Evolutionary conservation across 1,140 invertebrate genomes (phyloP).

Genomic region (Conus ventricosus): DNA sequence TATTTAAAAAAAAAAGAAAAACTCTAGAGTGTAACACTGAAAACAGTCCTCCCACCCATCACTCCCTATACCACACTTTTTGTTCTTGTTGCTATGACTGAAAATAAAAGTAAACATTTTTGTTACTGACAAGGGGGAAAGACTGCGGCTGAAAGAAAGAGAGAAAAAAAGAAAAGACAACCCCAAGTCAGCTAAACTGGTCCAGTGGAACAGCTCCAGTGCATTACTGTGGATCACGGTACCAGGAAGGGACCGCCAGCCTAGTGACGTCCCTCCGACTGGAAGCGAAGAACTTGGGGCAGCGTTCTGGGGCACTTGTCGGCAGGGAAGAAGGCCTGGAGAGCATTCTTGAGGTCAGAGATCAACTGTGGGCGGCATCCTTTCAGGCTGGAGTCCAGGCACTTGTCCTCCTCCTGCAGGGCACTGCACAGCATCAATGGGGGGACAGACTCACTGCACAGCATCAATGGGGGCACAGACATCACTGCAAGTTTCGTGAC

Average conservation of each 20-base stretch:
- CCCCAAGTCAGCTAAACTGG: background rate
- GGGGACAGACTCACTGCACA: too few species aligned
- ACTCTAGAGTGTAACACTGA: too few species aligned
- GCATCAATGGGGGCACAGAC: too few species aligned
- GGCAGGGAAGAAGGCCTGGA: constrained; percentile 16
- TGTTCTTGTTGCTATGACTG: too few species aligned
- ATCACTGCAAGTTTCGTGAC: too few species aligned
- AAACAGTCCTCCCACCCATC: too few species aligned
- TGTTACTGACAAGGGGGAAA: too few species aligned
- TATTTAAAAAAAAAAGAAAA: too few species aligned
- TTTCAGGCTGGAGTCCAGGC: background rate
- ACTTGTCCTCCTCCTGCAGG: constrained; percentile 21
- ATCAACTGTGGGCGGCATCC: background rate
- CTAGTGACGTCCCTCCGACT: constrained; percentile 4
- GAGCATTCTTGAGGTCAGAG: background rate
- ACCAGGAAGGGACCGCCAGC: background rate
- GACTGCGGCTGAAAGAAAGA: background rate
- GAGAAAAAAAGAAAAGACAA: background rate
- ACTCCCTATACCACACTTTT: too few species aligned
- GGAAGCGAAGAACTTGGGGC: background rate
- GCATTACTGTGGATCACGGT: too few species aligned
- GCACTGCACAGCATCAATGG: background rate
- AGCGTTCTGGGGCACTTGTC: constrained; percentile 3
- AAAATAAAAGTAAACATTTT: too few species aligned
- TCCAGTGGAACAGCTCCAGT: background rate